Conservation (phyloP, 1,140 invertebrate genomes). For the Sitodiplosis mosellana region DNA sequence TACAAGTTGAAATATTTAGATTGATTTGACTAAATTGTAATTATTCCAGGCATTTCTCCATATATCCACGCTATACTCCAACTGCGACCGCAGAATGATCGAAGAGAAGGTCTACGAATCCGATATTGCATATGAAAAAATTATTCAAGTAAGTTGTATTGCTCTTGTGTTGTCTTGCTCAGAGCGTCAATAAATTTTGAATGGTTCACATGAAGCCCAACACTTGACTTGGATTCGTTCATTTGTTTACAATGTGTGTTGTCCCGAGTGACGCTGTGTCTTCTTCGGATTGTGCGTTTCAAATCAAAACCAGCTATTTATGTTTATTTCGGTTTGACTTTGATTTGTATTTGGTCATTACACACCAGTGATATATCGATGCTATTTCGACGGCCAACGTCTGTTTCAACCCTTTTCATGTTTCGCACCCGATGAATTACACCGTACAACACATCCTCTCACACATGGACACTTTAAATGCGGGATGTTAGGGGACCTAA, state of each 20-base stretch:
- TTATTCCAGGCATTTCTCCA: conserved; percentile 33
- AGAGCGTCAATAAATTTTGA: neutral
- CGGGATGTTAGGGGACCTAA: no score
- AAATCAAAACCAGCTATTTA: no score
- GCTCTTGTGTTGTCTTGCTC: neutral
- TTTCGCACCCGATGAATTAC: neutral
- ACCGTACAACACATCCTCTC: no score
- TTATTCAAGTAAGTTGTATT: conserved; percentile 21
- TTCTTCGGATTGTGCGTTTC: neutral
- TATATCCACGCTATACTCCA: conserved; percentile 46
- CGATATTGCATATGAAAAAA: conserved; percentile 27
- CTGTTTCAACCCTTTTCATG: neutral
- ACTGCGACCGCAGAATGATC: conserved; percentile 34
- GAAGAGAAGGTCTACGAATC: conserved; percentile 34
- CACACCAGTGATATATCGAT: no score
- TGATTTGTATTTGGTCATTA: conserved; percentile 1
- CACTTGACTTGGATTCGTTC: no score
- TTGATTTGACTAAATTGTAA: no score
- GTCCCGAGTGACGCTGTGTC: no score
- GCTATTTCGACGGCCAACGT: neutral
- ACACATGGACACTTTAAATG: no score
- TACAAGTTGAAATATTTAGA: no score
- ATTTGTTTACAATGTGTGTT: no score
- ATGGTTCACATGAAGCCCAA: neutral
- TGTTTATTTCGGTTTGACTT: neutral